These are phyloP conservation scores for Percina caprodes DNA, from an alignment of 2,113 vertebrate genomes.

Conservation along the genomic window DNA sequence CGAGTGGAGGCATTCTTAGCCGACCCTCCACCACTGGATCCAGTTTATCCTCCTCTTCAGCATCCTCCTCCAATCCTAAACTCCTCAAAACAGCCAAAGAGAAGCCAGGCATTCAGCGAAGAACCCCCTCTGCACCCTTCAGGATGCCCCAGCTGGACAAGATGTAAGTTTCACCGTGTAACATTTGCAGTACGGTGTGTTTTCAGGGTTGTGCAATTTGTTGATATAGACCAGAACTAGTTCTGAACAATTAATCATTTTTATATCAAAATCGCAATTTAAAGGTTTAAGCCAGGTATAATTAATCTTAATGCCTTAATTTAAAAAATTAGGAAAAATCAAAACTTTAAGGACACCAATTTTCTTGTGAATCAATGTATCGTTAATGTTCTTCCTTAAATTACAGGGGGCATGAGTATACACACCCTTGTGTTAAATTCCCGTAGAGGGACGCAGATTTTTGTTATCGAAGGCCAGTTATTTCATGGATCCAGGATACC, in stretches of 20 bases:
- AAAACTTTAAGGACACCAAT: too few relatives aligned
- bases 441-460: too few relatives aligned
- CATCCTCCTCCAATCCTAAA: conserved; percentile 90
- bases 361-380: too few relatives aligned
- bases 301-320: too few relatives aligned
- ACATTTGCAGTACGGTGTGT: neutral
- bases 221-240: neutral
- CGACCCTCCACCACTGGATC: conserved; percentile 81
- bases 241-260: neutral
- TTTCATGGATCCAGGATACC: too few relatives aligned
- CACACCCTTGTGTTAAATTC: too few relatives aligned
- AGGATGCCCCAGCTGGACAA: conserved; percentile 89
- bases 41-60: conserved; percentile 82
- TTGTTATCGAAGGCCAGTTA: too few relatives aligned
- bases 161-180: conserved; percentile 87
- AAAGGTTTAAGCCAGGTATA: neutral
- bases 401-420: too few relatives aligned
- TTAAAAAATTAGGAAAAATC: too few relatives aligned
- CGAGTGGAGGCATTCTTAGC: conserved; percentile 84
- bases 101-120: conserved; percentile 91
- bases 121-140: conserved; percentile 88
- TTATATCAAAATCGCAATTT: too few relatives aligned
- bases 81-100: conserved; percentile 97
- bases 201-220: neutral
- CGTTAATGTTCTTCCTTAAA: too few relatives aligned